Conservation (phyloP, 2,888 invertebrate genomes). For the Cephus runcator region DNA sequence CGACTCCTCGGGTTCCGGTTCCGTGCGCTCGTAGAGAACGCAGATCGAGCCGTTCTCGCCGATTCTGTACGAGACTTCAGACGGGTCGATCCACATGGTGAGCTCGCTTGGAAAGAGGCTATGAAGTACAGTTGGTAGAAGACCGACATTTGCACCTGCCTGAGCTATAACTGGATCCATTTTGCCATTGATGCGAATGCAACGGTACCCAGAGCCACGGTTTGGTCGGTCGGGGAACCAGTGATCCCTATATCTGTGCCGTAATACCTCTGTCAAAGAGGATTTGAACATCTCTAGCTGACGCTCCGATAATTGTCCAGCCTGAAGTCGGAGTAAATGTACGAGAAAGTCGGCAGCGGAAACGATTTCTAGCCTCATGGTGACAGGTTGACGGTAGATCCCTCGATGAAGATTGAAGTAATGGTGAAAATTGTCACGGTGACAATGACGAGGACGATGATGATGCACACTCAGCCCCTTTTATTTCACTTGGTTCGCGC, state of each 20-base stretch:
- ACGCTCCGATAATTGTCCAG: slow-evolving; percentile 61
- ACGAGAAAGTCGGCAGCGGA: slow-evolving; percentile 68
- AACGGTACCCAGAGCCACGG: slow-evolving; percentile 78
- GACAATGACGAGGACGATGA: not conserved
- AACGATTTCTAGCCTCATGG: slow-evolving; percentile 68
- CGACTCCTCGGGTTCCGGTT: slow-evolving; percentile 48
- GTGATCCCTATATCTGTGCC: slow-evolving; percentile 71
- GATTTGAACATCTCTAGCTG: slow-evolving; percentile 66
- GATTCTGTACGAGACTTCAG: slow-evolving; percentile 76
- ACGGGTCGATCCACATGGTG: slow-evolving; percentile 82
- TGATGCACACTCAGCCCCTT: not conserved
- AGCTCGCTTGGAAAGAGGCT: slow-evolving; percentile 74
- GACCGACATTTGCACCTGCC: slow-evolving; percentile 74
- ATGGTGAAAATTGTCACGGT: not conserved
- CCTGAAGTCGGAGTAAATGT: slow-evolving; percentile 65
- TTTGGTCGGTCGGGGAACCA: slow-evolving; percentile 80
- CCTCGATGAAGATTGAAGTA: not conserved
- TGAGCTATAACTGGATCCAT: slow-evolving; percentile 76
- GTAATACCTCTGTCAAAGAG: slow-evolving; percentile 65
- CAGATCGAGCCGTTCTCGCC: slow-evolving; percentile 75
- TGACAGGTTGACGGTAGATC: slow-evolving; percentile 17
- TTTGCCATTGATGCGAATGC: slow-evolving; percentile 78
- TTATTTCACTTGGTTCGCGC: not conserved
- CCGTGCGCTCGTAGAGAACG: slow-evolving; percentile 67
- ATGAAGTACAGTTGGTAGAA: slow-evolving; percentile 70